Conservation (phyloP, 1,140 invertebrate genomes). For the Diachasmimorpha longicaudata region DNA sequence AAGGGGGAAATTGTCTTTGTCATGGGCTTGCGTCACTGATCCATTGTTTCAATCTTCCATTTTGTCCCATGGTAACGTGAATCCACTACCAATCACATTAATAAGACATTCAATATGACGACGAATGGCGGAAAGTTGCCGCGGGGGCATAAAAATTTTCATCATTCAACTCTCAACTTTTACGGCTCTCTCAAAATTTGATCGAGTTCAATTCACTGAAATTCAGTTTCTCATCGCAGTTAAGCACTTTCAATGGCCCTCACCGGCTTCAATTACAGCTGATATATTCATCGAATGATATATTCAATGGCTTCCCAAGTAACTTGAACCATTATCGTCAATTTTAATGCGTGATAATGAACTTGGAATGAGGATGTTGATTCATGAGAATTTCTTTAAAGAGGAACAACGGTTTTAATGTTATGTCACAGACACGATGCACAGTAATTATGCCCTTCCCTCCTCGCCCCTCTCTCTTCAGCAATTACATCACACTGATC, state of each 20-base stretch:
- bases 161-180: not conserved
- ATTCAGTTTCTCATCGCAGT: not conserved
- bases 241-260: not conserved
- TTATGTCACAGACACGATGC: not conserved
- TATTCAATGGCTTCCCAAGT: not conserved
- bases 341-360: not conserved
- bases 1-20: not conserved
- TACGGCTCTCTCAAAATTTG: not conserved
- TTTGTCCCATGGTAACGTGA: not conserved
- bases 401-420: not conserved
- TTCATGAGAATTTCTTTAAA: not conserved
- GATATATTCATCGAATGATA: not conserved
- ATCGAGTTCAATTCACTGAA: not conserved
- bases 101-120: slow-evolving; percentile 1
- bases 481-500: not conserved
- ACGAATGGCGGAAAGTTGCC: not conserved
- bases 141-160: not conserved
- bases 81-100: not conserved
- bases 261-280: not conserved
- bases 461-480: too few relatives aligned
- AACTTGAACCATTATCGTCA: not conserved
- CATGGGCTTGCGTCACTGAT: not conserved
- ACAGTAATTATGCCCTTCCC: not conserved
- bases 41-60: not conserved
- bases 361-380: not conserved